Evolutionary conservation across 2,113 vertebrate genomes (phyloP).

Genomic region (Labeo catla): DNA sequence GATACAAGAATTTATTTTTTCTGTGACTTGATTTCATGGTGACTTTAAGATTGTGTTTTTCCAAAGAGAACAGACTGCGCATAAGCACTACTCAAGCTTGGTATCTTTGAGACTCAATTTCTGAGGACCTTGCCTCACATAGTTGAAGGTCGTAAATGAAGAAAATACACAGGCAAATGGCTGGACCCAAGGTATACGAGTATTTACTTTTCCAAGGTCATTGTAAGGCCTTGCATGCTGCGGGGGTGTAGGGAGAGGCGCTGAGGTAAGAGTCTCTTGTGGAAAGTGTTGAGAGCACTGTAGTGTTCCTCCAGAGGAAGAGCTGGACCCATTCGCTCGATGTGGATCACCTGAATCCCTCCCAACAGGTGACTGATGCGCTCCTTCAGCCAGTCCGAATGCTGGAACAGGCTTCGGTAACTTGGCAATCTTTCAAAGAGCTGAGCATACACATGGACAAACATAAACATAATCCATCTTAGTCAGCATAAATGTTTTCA

Average conservation of each 20-base stretch:
- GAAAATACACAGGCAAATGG: background rate
- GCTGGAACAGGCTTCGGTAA: slow-evolving; percentile 84
- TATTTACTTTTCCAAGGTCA: slow-evolving; percentile 85
- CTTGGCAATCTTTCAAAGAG: slow-evolving; percentile 86
- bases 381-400: slow-evolving; percentile 84
- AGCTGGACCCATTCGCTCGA: slow-evolving; percentile 83
- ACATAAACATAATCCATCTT: slow-evolving; percentile 8
- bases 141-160: slow-evolving; percentile 2
- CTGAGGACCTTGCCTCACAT: background rate
- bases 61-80: background rate
- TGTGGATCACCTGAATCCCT: slow-evolving; percentile 83
- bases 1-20: background rate
- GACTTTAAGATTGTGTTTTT: background rate
- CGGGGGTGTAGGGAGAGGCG: slow-evolving; percentile 82
- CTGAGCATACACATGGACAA: slow-evolving; percentile 64
- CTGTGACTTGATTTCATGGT: background rate
- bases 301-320: slow-evolving; percentile 87
- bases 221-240: slow-evolving; percentile 86
- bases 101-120: background rate
- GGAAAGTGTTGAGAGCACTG: slow-evolving; percentile 80
- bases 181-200: background rate
- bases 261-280: slow-evolving; percentile 75
- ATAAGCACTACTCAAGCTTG: background rate
- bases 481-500: background rate
- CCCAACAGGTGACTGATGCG: slow-evolving; percentile 87